Evolutionary conservation across 2,888 invertebrate genomes (phyloP).

Genomic region (Neoascia interrupta): DNA sequence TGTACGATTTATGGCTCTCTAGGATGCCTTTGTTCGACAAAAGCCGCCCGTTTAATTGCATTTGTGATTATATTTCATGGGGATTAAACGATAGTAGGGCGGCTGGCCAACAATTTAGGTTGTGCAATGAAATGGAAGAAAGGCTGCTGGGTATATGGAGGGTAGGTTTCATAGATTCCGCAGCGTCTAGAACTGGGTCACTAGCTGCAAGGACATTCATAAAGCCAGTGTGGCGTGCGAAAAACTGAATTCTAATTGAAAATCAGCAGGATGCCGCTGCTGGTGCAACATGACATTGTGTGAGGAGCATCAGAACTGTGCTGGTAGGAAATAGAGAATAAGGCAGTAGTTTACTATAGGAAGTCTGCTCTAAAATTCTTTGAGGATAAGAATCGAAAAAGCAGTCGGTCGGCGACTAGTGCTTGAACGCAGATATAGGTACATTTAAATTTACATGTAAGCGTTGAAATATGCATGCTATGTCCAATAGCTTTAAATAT

Average conservation of each 20-base stretch:
- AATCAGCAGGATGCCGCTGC: constrained; percentile 43
- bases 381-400: too few species aligned
- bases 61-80: constrained; percentile 67
- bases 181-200: constrained; percentile 45
- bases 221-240: constrained; percentile 31
- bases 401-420: too few species aligned
- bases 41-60: constrained; percentile 67
- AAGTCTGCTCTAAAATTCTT: too few species aligned
- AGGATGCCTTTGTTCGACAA: constrained; percentile 63
- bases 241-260: constrained; percentile 66
- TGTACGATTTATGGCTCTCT: constrained; percentile 55
- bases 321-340: too few species aligned
- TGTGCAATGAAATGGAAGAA: constrained; percentile 55
- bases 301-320: too few species aligned
- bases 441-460: too few species aligned
- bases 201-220: constrained; percentile 66
- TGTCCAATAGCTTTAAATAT: too few species aligned
- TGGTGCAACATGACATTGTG: neutral
- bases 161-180: neutral
- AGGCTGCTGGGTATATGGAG: neutral
- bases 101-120: constrained; percentile 22
- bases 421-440: too few species aligned
- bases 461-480: too few species aligned
- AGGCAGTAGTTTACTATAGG: too few species aligned
- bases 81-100: constrained; percentile 51